Evolutionary conservation across 2,113 vertebrate genomes (phyloP).

Genomic region (Epinephelus lanceolatus): DNA sequence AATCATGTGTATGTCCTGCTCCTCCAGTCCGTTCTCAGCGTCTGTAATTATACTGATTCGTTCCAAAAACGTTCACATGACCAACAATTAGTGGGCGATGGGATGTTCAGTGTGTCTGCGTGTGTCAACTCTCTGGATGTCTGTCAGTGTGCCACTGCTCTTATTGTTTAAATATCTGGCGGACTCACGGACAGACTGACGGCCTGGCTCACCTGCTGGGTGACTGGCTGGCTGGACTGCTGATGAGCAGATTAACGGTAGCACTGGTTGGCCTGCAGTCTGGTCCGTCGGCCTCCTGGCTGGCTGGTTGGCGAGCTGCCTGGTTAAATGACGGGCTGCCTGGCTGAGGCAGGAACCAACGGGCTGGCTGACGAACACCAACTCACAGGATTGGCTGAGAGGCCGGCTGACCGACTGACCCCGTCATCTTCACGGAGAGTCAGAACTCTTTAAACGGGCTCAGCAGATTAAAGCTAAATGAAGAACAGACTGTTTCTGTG

Average conservation of each 20-base stretch:
- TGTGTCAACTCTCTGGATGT: neutral
- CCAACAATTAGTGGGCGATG: conserved; percentile 43
- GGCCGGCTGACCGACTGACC: conserved; percentile 50
- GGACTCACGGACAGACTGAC: no score
- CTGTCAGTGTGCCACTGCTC: neutral
- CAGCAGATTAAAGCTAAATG: neutral
- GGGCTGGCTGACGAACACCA: conserved; percentile 50
- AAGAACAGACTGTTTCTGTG: neutral
- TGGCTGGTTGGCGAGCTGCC: conserved; percentile 51
- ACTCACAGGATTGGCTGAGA: conserved; percentile 53
- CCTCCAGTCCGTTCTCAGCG: conserved; percentile 15
- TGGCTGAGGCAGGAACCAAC: conserved; percentile 37
- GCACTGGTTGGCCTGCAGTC: conserved; percentile 31
- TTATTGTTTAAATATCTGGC: neutral
- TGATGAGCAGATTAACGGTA: conserved; percentile 63
- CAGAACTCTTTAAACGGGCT: conserved; percentile 23
- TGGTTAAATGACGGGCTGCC: conserved; percentile 49
- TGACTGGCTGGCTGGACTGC: conserved; percentile 17
- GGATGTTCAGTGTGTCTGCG: neutral
- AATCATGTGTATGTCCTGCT: conserved; percentile 30
- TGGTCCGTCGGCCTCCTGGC: conserved; percentile 34
- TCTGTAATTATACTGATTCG: conserved; percentile 59
- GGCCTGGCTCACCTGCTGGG: conserved; percentile 20
- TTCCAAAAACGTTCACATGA: conserved; percentile 52
- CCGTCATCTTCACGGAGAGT: conserved; percentile 35